phyloP scores from a whole-genome alignment of 1,140 invertebrate genomes.

The Euura lappo region DNA sequence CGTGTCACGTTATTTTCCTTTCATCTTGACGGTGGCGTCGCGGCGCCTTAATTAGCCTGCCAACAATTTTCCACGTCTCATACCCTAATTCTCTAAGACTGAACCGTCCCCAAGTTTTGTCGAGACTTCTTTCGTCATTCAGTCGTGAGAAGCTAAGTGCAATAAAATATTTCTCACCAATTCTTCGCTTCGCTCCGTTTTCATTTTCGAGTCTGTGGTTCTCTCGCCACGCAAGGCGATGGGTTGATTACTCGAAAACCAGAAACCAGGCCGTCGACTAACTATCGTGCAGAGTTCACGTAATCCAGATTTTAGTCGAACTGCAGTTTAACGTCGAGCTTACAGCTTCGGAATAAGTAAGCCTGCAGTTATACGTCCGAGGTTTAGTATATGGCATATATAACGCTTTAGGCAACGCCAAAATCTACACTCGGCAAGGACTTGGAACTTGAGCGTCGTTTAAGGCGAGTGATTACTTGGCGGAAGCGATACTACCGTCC shows the following conservation, averaged over 20 bases:
- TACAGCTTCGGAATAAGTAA: conserved; percentile 4
- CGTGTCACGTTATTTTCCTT: neutral
- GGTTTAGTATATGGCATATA: neutral
- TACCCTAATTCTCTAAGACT: conserved; percentile 1
- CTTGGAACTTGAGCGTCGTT: neutral
- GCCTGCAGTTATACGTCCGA: neutral
- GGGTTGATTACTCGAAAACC: neutral
- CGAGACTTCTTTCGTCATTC: neutral
- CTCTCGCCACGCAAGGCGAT: no score
- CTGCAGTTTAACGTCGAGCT: neutral
- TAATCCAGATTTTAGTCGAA: neutral
- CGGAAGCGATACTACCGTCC: neutral
- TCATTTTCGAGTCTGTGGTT: no score
- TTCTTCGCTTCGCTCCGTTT: no score
- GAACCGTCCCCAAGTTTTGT: neutral
- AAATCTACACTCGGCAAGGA: neutral
- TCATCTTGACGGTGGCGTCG: conserved; percentile 1
- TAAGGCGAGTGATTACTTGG: conserved; percentile 3
- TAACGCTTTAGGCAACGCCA: neutral
- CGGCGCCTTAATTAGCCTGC: conserved; percentile 6
- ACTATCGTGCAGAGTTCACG: neutral
- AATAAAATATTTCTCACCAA: neutral
- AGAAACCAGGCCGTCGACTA: neutral
- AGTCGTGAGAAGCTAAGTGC: neutral
- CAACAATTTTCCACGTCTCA: neutral